Conservation (phyloP, 2,113 vertebrate genomes). For the Myrmecophaga tridactyla region DNA sequence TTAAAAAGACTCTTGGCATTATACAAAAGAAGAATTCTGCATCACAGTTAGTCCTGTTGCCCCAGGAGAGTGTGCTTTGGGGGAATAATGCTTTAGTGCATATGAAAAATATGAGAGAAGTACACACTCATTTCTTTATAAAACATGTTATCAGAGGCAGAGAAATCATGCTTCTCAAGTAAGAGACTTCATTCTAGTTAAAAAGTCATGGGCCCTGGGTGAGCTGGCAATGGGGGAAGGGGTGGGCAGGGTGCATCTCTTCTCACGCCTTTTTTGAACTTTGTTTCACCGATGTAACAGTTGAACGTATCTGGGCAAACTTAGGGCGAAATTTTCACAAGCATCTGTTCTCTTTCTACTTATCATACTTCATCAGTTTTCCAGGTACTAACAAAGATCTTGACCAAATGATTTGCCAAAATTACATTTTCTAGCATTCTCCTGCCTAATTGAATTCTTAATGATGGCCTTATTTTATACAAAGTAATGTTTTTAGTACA, state of each 20-base stretch:
- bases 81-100: neutral
- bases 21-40: neutral
- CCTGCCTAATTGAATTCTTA: conserved; percentile 19
- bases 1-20: neutral
- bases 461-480: neutral
- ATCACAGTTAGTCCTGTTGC: neutral
- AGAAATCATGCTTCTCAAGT: neutral
- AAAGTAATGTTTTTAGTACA: neutral
- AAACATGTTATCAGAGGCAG: neutral
- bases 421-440: neutral
- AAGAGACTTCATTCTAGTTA: neutral
- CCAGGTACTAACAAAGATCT: neutral
- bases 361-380: neutral
- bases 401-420: conserved; percentile 5
- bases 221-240: neutral
- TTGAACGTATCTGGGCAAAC: neutral
- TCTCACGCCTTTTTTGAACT: neutral
- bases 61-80: neutral
- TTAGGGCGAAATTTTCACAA: neutral
- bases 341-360: neutral
- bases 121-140: conserved; percentile 5
- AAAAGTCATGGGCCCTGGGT: neutral
- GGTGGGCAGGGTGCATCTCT: neutral
- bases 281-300: neutral
- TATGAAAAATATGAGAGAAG: neutral